These are phyloP conservation scores for Autographa pulchrina DNA, from an alignment of 2,888 invertebrate species.

Conservation along the genomic window DNA sequence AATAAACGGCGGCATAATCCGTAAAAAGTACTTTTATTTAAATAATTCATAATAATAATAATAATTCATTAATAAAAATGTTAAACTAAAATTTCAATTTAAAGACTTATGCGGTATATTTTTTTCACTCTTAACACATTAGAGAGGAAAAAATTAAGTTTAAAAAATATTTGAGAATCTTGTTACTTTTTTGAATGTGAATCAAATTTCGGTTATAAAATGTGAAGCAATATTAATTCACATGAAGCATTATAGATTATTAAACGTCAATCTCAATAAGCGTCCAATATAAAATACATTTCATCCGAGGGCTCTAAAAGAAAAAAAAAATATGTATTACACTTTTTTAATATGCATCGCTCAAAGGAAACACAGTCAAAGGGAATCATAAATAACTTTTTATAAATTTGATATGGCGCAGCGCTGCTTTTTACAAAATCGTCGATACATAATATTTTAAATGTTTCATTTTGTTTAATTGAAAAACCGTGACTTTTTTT, in stretches of 20 bases:
- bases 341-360: constrained; percentile 50
- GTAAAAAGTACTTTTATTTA: no score
- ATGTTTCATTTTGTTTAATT: constrained; percentile 39
- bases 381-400: constrained; percentile 57
- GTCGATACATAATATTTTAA: constrained; percentile 36
- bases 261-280: constrained; percentile 38
- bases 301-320: constrained; percentile 30
- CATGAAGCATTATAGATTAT: constrained; percentile 23
- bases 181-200: no score
- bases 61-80: no score
- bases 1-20: no score
- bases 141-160: no score
- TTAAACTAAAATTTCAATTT: no score
- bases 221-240: not conserved
- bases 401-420: constrained; percentile 36
- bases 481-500: constrained; percentile 19
- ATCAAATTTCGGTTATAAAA: no score
- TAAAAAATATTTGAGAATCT: no score
- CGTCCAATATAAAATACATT: constrained; percentile 39
- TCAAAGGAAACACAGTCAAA: constrained; percentile 61
- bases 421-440: constrained; percentile 33
- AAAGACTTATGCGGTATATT: no score
- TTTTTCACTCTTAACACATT: no score
- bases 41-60: no score
- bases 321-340: constrained; percentile 53